Evolutionary conservation across 2,113 vertebrate species (phyloP).

Genomic region (Pseudorasbora parva): DNA sequence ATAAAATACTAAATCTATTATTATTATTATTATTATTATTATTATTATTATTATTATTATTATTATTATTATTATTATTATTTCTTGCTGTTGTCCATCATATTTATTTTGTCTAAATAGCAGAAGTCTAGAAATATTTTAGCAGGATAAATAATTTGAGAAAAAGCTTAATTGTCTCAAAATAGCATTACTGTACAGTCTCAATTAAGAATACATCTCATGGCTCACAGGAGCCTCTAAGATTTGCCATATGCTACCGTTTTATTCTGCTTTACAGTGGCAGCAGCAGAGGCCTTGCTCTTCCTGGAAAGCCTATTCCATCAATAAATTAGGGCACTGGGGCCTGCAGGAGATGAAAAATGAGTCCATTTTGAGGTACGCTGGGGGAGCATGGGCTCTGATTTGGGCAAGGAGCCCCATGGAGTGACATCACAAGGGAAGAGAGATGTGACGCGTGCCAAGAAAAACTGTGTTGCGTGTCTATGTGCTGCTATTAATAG

Average conservation of each 20-base stretch:
- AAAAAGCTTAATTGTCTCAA: background rate
- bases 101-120: background rate
- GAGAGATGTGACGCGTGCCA: slow-evolving; percentile 55
- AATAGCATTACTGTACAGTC: background rate
- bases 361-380: slow-evolving; percentile 65
- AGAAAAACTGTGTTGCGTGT: slow-evolving; percentile 58
- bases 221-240: background rate
- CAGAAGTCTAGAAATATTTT: background rate
- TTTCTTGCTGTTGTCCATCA: background rate
- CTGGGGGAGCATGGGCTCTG: slow-evolving; percentile 58
- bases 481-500: slow-evolving; percentile 54
- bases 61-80: background rate
- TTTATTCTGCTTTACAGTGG: slow-evolving; percentile 41
- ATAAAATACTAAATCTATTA: too few species aligned
- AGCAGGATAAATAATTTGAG: background rate
- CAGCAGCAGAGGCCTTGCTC: slow-evolving; percentile 41
- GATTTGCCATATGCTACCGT: background rate
- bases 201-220: background rate
- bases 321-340: slow-evolving; percentile 64
- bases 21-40: background rate
- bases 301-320: slow-evolving; percentile 67
- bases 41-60: background rate
- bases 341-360: slow-evolving; percentile 70
- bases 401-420: slow-evolving; percentile 57
- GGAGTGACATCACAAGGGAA: slow-evolving; percentile 69